phyloP scores from a whole-genome alignment of 1,140 invertebrate genomes.

The Ridgeia piscesae region DNA sequence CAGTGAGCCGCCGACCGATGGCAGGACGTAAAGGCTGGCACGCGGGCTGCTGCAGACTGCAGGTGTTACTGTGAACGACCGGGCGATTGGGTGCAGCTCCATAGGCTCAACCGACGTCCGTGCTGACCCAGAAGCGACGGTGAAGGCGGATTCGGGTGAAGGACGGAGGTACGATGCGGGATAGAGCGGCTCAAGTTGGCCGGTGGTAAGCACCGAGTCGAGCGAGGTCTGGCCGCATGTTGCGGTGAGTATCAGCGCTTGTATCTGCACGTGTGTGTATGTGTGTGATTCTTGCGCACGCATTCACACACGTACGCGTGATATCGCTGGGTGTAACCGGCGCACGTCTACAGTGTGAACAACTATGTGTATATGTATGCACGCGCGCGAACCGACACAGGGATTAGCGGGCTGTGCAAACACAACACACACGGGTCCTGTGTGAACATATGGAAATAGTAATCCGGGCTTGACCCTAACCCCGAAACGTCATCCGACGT shows the following conservation, averaged over 20 bases:
- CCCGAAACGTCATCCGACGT: neutral
- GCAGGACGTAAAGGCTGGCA: neutral
- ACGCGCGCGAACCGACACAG: neutral
- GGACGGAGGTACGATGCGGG: neutral
- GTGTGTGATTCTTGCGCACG: neutral
- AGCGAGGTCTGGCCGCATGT: neutral
- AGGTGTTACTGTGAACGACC: neutral
- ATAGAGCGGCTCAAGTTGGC: neutral
- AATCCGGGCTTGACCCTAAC: neutral
- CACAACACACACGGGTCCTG: neutral
- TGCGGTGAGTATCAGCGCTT: neutral
- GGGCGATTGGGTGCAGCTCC: neutral
- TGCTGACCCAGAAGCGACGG: neutral
- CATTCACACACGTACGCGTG: neutral
- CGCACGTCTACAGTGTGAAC: neutral
- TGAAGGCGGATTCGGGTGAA: neutral
- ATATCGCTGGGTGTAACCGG: neutral
- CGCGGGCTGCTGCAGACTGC: neutral
- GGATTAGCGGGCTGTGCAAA: neutral
- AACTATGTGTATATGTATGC: neutral
- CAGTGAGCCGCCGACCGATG: neutral
- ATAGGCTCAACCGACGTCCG: neutral
- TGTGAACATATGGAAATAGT: neutral
- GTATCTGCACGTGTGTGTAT: neutral
- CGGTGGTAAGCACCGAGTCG: neutral